Percentiles rank a stretch among this genome's conserved stretches.
These are phyloP conservation scores for Eurytoma californica DNA, from an alignment of 2,888 invertebrate genomes.

Conservation along the genomic window DNA sequence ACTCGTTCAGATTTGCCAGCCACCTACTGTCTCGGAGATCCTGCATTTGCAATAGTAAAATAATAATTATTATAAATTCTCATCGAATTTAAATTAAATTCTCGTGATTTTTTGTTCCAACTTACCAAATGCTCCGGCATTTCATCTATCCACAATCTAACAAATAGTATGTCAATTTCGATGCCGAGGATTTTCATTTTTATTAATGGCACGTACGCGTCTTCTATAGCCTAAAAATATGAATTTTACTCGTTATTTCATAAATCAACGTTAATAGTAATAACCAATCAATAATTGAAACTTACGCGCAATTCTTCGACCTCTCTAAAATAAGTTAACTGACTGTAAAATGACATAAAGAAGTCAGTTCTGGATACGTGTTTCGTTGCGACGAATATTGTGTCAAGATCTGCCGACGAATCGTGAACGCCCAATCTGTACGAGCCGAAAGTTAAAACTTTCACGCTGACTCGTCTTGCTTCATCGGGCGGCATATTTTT, in stretches of 20 bases:
- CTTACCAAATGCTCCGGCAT: conserved; percentile 86
- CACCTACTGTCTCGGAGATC: conserved; percentile 93
- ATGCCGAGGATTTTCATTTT: conserved; percentile 99
- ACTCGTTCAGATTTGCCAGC: conserved; percentile 94
- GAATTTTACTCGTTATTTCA: background rate
- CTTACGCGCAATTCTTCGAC: conserved; percentile 85
- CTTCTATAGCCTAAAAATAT: conserved; percentile 85
- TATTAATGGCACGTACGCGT: conserved; percentile 98
- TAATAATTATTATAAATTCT: too few species aligned
- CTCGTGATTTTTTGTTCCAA: conserved; percentile 10
- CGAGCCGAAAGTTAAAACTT: conserved; percentile 99
- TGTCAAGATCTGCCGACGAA: conserved; percentile 99
- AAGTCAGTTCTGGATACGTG: conserved; percentile 96
- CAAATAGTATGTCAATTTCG: conserved; percentile 98
- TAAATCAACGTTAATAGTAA: background rate
- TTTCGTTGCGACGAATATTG: conserved; percentile 96
- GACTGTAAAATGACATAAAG: conserved; percentile 93
- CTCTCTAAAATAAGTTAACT: conserved; percentile 90
- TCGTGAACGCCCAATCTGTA: conserved; percentile 96
- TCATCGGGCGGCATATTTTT: conserved; percentile 95
- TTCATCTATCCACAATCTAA: conserved; percentile 92
- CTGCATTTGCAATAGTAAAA: background rate
- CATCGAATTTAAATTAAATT: too few species aligned
- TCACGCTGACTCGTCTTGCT: conserved; percentile 95
- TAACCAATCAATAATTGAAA: background rate